Base-by-base conservation (phyloP, 2,113 vertebrate species). In the Podocnemis expansa region DNA sequence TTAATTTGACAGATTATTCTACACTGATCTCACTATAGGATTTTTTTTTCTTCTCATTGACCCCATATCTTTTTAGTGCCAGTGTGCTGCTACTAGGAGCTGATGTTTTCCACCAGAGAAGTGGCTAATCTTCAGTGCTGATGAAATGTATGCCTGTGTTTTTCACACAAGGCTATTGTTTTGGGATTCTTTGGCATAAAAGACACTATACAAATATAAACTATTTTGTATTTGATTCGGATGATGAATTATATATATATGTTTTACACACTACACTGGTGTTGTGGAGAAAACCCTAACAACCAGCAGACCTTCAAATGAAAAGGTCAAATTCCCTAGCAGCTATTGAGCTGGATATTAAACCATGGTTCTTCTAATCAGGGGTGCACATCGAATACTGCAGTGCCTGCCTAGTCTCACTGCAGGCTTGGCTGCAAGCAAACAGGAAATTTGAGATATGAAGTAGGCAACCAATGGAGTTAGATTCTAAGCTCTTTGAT, bases 251-350 rank as follows among this genome's bases (percentile, higher is more conserved):
- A 11, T 14, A 31, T 10, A 83, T 76, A 82, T 24, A 85, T 93
- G 93, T 87, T 96, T 94, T 80, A 93, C 38, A 54, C 25, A 52
- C 51, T 41, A 13, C 34, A 11, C 38, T 52, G 22, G 85, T 70
- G 92, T 87, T 85, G 84, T 91, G 89, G 79, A 82, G 80, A 70
- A 93, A 87, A 49, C n/a, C 91, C 58, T 31, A 56, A 43, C 70
- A 93, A 84, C 67, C 7, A 91, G 82, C 31, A 73, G 10, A 85
- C 84, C n/a, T 93, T 52, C 78, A 80, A 88, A 91, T 73, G 63
- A 96, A 89, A 95, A 94, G 54, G 84, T 89, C 87, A 96, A 81
- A 86, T 4, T 29, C 31, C 54, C 82, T 56, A 85, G 78, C 49
- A 84, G n/a, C 49, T 5, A 73, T 87, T 90, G 27, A 51, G 82